These are phyloP conservation scores for Thelaira solivaga DNA, from an alignment of 2,888 invertebrate genomes.

Conservation along the genomic window DNA sequence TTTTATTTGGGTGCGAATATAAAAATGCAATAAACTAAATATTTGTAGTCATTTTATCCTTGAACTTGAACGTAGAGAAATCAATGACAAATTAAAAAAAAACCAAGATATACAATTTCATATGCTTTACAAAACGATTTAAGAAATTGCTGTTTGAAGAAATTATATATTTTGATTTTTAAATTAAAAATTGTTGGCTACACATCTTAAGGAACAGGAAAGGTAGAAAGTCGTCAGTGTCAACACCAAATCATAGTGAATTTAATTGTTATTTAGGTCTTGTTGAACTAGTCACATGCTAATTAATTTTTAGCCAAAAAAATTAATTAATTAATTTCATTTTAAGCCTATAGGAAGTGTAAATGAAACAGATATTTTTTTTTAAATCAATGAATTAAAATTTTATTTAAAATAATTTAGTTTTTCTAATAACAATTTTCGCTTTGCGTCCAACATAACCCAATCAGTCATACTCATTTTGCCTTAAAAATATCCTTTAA, in stretches of 20 bases:
- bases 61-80: constrained; percentile 48
- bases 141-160: neutral
- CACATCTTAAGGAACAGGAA: no score
- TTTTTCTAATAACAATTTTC: constrained; percentile 21
- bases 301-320: no score
- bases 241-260: no score
- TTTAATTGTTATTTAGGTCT: no score
- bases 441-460: constrained; percentile 31
- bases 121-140: neutral
- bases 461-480: constrained; percentile 22
- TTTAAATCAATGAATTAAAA: constrained; percentile 26
- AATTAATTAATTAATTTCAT: no score
- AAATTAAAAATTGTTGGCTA: no score
- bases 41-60: constrained; percentile 7
- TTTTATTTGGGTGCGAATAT: neutral
- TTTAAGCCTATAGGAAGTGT: no score
- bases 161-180: no score
- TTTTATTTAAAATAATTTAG: neutral
- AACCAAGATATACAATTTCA: constrained; percentile 3
- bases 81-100: neutral
- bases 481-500: neutral
- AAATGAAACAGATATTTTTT: no score
- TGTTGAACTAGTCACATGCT: no score
- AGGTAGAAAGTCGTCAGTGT: no score
- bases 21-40: constrained; percentile 31